A percentile compares a stretch with the other conserved stretches of the same genome.
These are phyloP conservation scores for Dryobotodes eremita DNA, from an alignment of 2,888 invertebrate genomes.

Conservation along the genomic window DNA sequence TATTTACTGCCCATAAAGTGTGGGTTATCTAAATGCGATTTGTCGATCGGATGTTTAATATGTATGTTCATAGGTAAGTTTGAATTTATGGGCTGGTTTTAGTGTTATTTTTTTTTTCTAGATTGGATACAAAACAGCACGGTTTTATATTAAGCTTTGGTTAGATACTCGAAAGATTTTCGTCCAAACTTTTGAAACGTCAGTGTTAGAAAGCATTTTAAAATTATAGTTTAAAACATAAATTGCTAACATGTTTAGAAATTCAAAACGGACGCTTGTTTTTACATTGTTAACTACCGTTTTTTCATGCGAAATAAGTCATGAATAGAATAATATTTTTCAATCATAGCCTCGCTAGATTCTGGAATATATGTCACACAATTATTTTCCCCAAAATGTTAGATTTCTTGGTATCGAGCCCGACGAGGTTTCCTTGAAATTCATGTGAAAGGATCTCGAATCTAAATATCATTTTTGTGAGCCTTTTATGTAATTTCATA, in stretches of 20 bases:
- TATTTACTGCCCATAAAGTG: conserved; percentile 61
- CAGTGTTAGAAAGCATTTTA: neutral
- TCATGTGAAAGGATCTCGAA: neutral
- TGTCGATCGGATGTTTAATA: conserved; percentile 44
- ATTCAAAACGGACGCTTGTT: neutral
- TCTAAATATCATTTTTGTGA: neutral
- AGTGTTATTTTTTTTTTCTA: neutral
- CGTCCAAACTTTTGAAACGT: neutral
- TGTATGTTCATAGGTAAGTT: conserved; percentile 18
- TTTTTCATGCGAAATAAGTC: neutral
- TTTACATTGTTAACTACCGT: no score
- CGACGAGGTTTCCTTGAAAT: neutral
- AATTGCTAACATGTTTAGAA: neutral
- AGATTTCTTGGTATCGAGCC: neutral
- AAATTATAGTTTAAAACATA: neutral
- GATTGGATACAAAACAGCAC: neutral
- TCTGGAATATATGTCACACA: no score
- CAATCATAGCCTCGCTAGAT: neutral
- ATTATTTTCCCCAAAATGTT: neutral
- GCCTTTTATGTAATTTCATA: neutral
- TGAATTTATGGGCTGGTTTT: conserved; percentile 12
- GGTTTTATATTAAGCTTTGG: neutral
- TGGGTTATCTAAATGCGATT: conserved; percentile 55
- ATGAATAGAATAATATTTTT: neutral
- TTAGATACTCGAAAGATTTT: neutral